Percentiles rank a stretch among this genome's conserved stretches.
Conservation (phyloP, 2,888 invertebrate species). For the Drosophila cognata region DNA sequence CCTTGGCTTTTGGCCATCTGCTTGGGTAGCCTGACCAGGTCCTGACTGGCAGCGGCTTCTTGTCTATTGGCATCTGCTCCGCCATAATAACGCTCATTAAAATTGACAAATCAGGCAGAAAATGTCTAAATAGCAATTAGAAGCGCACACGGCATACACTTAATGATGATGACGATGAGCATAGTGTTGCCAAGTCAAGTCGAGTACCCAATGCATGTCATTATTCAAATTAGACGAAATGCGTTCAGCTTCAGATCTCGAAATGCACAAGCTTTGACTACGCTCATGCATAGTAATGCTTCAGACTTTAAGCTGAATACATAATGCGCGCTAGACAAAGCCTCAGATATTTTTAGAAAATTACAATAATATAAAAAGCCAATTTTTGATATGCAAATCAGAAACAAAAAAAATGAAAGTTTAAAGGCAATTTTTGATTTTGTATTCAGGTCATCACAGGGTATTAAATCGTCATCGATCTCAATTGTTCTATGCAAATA, state of each 20-base stretch:
- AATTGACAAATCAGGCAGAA: conserved; percentile 77
- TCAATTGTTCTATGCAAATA: conserved; percentile 2
- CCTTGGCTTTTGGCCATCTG: conserved; percentile 42
- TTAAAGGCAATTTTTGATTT: too few relatives aligned
- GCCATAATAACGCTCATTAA: conserved; percentile 71
- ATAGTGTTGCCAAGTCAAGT: background rate
- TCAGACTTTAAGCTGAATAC: background rate
- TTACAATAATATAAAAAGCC: background rate
- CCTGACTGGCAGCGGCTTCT: conserved; percentile 24
- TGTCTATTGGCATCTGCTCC: conserved; percentile 51
- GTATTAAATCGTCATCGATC: conserved; percentile 8
- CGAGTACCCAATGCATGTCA: background rate
- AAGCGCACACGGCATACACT: conserved; percentile 31
- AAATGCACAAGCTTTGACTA: background rate
- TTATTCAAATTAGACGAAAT: background rate
- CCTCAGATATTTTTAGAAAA: background rate
- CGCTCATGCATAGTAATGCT: background rate
- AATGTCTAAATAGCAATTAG: conserved; percentile 75
- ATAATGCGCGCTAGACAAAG: background rate
- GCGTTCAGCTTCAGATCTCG: background rate
- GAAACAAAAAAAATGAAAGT: too few relatives aligned
- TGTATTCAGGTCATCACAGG: background rate
- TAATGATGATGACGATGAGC: conserved; percentile 21
- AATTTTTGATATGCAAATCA: background rate
- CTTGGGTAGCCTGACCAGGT: conserved; percentile 20